phyloP scores from a whole-genome alignment of 2,888 invertebrate genomes.

The Parnassius glacialis region DNA sequence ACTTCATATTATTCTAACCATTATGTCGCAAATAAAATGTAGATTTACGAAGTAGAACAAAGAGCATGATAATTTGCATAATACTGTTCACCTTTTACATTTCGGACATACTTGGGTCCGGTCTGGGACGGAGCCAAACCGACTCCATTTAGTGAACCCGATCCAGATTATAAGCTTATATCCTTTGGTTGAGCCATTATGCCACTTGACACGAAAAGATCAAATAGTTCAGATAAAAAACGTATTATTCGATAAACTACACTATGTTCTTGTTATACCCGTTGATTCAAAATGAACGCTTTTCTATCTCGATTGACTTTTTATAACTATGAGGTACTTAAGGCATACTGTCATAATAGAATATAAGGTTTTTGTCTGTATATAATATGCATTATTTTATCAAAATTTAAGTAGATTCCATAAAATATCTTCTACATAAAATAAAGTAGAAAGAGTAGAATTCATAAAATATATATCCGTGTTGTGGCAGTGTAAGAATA shows the following conservation, averaged over 20 bases:
- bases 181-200: conserved; percentile 39
- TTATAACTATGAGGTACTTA: too few species aligned
- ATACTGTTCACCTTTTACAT: conserved; percentile 75
- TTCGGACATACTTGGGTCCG: conserved; percentile 48
- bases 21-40: conserved; percentile 69
- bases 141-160: conserved; percentile 61
- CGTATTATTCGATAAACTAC: conserved; percentile 22
- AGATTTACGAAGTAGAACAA: conserved; percentile 69
- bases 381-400: too few species aligned
- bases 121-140: conserved; percentile 72
- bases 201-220: conserved; percentile 32
- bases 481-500: too few species aligned
- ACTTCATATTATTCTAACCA: not conserved
- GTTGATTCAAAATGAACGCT: too few species aligned
- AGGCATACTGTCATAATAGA: too few species aligned
- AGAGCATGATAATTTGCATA: conserved; percentile 76
- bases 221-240: conserved; percentile 26
- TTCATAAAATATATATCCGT: too few species aligned
- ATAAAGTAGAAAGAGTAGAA: too few species aligned
- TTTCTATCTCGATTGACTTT: too few species aligned
- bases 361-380: too few species aligned
- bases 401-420: too few species aligned
- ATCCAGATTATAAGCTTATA: conserved; percentile 69
- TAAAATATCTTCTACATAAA: too few species aligned
- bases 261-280: conserved; percentile 16